A percentile compares a stretch with the other conserved stretches of the same genome.
These are phyloP conservation scores for Cepaea nemoralis DNA, from an alignment of 1,140 invertebrate genomes.

Conservation along the genomic window DNA sequence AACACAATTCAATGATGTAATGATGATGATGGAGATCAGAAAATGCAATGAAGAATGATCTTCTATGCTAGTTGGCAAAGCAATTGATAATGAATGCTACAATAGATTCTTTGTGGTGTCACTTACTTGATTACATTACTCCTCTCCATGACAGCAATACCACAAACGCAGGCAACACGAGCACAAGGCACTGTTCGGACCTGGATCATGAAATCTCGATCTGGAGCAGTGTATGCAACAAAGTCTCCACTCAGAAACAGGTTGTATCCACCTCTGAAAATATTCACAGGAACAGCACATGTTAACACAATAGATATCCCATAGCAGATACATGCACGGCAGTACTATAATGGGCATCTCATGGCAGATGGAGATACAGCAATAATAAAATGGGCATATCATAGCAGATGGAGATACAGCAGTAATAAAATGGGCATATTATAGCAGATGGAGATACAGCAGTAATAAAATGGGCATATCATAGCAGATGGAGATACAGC, in stretches of 20 bases:
- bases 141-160: slow-evolving; percentile 34
- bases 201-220: slow-evolving; percentile 28
- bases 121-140: slow-evolving; percentile 34
- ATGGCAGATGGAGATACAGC: too few species aligned
- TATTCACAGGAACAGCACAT: too few species aligned
- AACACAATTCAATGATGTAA: too few species aligned
- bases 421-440: too few species aligned
- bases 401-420: too few species aligned
- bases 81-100: neutral
- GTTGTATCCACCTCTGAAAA: neutral
- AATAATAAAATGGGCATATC: too few species aligned
- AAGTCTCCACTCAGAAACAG: slow-evolving; percentile 22
- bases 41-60: neutral
- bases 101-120: neutral
- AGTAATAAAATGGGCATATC: too few species aligned
- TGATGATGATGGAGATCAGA: neutral
- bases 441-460: too few species aligned
- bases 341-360: too few species aligned
- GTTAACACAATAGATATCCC: too few species aligned
- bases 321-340: too few species aligned
- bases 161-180: slow-evolving; percentile 35
- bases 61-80: neutral
- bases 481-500: too few species aligned
- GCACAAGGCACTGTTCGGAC: slow-evolving; percentile 34
- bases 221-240: neutral